A percentile compares a stretch with the other conserved stretches of the same genome.
phyloP scores from a whole-genome alignment of 2,113 vertebrate species.

The Percopsis transmontana region DNA sequence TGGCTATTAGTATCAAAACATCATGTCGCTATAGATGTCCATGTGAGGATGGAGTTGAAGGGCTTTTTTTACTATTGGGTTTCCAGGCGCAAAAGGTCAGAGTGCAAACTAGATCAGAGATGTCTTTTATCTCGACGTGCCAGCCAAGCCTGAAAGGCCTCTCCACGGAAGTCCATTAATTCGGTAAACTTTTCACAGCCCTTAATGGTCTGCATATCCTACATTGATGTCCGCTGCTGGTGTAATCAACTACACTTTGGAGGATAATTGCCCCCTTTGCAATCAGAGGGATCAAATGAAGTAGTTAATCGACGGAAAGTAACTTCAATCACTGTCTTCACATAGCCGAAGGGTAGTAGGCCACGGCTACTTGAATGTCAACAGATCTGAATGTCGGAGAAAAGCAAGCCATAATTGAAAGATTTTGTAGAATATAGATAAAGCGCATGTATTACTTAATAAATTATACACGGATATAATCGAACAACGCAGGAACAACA shows the following conservation, averaged over 20 bases:
- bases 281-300: conserved; percentile 78
- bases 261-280: conserved; percentile 71
- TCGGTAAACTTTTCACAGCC: conserved; percentile 77
- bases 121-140: conserved; percentile 76
- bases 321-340: conserved; percentile 65
- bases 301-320: conserved; percentile 74
- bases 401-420: conserved; percentile 27
- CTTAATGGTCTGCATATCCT: conserved; percentile 72
- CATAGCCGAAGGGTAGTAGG: conserved; percentile 51
- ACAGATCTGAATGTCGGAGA: conserved; percentile 34
- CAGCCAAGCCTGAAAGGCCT: conserved; percentile 72
- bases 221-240: conserved; percentile 74
- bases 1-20: background rate
- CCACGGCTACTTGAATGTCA: conserved; percentile 52
- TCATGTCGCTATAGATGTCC: background rate
- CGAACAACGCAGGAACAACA: conserved; percentile 9
- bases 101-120: conserved; percentile 53
- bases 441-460: too few species aligned
- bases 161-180: conserved; percentile 77
- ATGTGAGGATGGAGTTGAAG: too few species aligned
- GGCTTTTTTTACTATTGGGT: conserved; percentile 6
- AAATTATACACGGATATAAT: background rate
- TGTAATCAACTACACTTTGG: conserved; percentile 76
- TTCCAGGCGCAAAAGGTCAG: conserved; percentile 48
- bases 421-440: too few species aligned